Base-by-base conservation (phyloP, 2,113 vertebrate species). In the Dascyllus trimaculatus region DNA sequence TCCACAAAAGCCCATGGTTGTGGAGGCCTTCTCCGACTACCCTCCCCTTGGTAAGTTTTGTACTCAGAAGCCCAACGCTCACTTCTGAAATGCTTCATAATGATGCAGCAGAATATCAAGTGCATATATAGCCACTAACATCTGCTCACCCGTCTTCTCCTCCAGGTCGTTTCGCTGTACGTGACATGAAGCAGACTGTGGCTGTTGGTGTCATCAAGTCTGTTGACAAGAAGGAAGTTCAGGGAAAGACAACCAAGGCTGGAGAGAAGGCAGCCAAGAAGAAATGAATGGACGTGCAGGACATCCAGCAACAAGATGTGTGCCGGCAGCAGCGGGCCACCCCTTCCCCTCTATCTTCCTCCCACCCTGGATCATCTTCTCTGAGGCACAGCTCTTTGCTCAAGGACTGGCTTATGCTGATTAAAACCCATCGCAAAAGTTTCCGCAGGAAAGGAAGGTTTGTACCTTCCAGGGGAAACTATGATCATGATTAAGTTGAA, bases 341-440 rank as follows among this genome's bases (percentile, higher is more conserved):
- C 14, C 66, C 71, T 32, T 15, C 25, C 71, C 64, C 56, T 14
- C 62, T 29, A 45, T 69, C 62, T 25, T 75, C 72, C 45, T 87
- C 73, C 75, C 85, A 85, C 67, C 91, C 85, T 82, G 89, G 79
- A 85, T 84, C 91, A 69, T 90, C 92, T 70, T 91, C 88, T 40
- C 90, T 87, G 82, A 93, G 85, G 88, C 93, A 91, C 76, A 92
- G 91, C 84, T 94, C 93, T 92, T 71, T 94, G 83, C 91, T 96
- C 66, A 96, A 95, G 93, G 94, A 96, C 95, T 96, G 95, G 95
- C 90, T 96, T 93, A 95, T 95, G 95, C 92, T 95, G 92, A 96
- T 95, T 92, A 95, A 95, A 94, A 95, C 93, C 84, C 94, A 95
- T 78, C 92, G 94, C 32, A 95, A 96, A 86, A 95, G 93, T 88